Conservation (phyloP, 2,888 invertebrate species). For the Caenorhabditis imperialis region DNA sequence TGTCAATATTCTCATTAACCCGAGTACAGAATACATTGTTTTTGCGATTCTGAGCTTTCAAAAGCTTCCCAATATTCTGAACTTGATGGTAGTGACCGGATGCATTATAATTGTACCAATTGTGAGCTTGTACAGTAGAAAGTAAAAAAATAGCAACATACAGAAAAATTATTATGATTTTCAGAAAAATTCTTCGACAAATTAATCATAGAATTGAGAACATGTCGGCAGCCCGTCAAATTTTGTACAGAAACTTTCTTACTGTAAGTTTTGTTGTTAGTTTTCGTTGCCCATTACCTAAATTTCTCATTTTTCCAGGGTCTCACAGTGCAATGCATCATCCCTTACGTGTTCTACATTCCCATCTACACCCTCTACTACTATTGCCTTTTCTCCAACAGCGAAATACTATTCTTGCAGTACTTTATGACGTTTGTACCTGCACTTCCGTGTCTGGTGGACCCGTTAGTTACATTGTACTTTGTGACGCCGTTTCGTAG, state of each 20-base stretch:
- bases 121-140: slow-evolving; percentile 7
- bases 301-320: slow-evolving; percentile 36
- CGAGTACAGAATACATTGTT: neutral
- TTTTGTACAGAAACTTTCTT: neutral
- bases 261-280: neutral
- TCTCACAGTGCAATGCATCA: slow-evolving; percentile 23
- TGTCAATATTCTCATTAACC: slow-evolving; percentile 4
- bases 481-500: slow-evolving; percentile 30
- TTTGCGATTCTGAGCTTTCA: neutral
- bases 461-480: slow-evolving; percentile 24
- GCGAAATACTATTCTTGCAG: slow-evolving; percentile 20
- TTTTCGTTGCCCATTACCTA: neutral
- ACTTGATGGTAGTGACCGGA: neutral
- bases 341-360: slow-evolving; percentile 23
- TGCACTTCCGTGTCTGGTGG: slow-evolving; percentile 11
- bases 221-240: slow-evolving; percentile 2
- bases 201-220: slow-evolving; percentile 3
- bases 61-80: slow-evolving; percentile 1
- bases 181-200: slow-evolving; percentile 2
- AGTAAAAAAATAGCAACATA: neutral
- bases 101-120: neutral
- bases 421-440: slow-evolving; percentile 20
- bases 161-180: neutral
- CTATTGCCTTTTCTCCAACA: slow-evolving; percentile 16
- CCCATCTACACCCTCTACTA: slow-evolving; percentile 30